Evolutionary conservation across 2,797 vertebrate genomes (phyloP), one percentile per base, ranked within the genome.

Genomic region (Lemur catta): DNA sequence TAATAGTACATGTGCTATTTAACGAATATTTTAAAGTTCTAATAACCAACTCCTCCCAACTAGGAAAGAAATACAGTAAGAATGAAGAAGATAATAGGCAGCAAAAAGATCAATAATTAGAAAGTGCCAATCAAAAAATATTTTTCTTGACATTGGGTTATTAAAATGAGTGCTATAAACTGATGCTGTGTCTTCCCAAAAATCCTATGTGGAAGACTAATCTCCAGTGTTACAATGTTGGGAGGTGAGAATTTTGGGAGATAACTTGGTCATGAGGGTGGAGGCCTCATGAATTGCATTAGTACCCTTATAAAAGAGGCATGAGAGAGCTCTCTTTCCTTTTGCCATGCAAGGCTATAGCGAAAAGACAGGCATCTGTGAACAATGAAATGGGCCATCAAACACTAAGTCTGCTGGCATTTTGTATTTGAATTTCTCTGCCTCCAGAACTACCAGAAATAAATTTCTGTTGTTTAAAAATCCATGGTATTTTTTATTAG

Each of bases 321-420:
- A 15, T 8, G 15, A 75, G 43, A 48, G 28, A 11, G 15, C 0
- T 33, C 43, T 6, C 30, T 55, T 91, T 24, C 4, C 12, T 4
- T 50, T 41, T n/a, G 13, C 3, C n/a, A 7, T 6, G 2, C 30
- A 46, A 30, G 10, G 33, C 14, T 20, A 10, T 1, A 24, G 6
- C 18, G 3, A 35, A 38, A 61, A 24, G 35, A 26, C 30, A 63
- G 55, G 24, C 35, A 38, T 11, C 10, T 63, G 1, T 22, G n/a
- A 38, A 2, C n/a, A n/a, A 18, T 6, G 12, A 48, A 30, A 41
- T 5, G 1, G 20, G 7, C 5, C 30, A 6, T 18, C n/a, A n/a
- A n/a, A 91, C 4, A 59, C 22, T 26, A 14, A 46, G 3, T 17
- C 30, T 84, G 12, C 12, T 38, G 48, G 17, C 9, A 43, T n/a